Base-by-base conservation (phyloP, 1,140 invertebrate genomes). In the Psix sp. region DNA sequence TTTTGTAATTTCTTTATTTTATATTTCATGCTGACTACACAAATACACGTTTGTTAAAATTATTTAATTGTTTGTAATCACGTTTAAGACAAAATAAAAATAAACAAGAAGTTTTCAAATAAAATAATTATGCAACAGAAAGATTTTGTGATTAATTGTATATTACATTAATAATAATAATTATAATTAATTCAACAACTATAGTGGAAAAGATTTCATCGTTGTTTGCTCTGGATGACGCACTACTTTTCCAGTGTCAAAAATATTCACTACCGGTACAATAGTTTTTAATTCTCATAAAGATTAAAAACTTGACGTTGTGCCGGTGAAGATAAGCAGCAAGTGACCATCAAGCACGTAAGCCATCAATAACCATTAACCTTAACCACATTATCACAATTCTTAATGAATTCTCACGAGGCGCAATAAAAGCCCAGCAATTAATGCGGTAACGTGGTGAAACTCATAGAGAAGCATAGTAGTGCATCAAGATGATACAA, bases 391-490 rank as follows among this genome's bases (percentile, higher is more conserved):
- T 74, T 74, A 74, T 74, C 72, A 66, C 51, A 56, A 62, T 49
- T 56, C 56, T 51, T 65, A 68, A 68, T 68, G 65, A 74, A 74
- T 68, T 74, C 60, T 74, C 72, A 63, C 24, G 56, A 65, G 42
- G 42, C 39, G 63, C 52, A 74, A 65, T 74, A 63, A 67, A 73
- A 66, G 26, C 60, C 36, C 49, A 38, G 43, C 46, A 68, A 62
- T 75, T 68, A 51, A 75, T 75, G 52, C 59, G 59, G 42, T 57
- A 63, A 60, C 54, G 57, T 48, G 57, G 40, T 51, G 51, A 63
- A 59, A 68, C 21, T 51, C 49, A 29, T 29, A 39, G 56, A 14
- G 46, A 45, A 31, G 39, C 45, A 67, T 57, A 65, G 48, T 74
- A 63, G 46, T 38, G 40, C 42, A 65, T 68, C 52, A 60, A 43